Evolutionary conservation across 2,888 invertebrate species (phyloP).

Genomic region (Eupithecia inturbata): DNA sequence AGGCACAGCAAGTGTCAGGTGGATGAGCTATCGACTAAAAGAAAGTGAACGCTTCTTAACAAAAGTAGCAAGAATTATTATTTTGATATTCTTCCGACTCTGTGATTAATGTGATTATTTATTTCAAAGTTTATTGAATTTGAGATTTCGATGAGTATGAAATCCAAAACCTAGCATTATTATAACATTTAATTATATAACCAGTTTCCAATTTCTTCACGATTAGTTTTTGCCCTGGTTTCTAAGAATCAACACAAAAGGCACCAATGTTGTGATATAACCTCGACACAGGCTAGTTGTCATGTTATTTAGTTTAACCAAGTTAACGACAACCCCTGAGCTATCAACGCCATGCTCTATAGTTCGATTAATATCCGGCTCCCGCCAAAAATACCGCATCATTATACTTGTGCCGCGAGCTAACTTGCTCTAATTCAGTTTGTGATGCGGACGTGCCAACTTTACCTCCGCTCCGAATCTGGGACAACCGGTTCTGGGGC

Average conservation of each 20-base stretch:
- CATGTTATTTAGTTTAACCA: neutral
- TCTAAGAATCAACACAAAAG: too few relatives aligned
- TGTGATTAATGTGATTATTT: conserved; percentile 1
- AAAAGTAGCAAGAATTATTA: neutral
- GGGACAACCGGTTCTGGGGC: neutral
- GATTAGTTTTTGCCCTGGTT: too few relatives aligned
- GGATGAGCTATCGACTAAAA: neutral
- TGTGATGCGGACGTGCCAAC: conserved; percentile 16
- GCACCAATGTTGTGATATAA: too few relatives aligned
- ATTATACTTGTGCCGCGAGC: conserved; percentile 1
- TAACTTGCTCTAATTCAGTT: conserved; percentile 16
- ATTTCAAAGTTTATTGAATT: neutral
- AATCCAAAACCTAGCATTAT: too few relatives aligned
- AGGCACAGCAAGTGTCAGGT: neutral
- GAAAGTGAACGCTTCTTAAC: neutral
- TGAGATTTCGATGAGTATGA: neutral
- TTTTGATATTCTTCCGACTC: neutral
- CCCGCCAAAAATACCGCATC: conserved; percentile 17
- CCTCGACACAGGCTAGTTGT: neutral
- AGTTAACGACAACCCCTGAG: neutral
- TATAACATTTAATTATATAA: too few relatives aligned
- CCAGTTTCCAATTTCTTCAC: too few relatives aligned
- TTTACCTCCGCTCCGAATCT: neutral
- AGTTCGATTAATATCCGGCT: conserved; percentile 11
- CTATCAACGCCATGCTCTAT: neutral